phyloP scores from a whole-genome alignment of 2,797 vertebrate genomes.

The Delichon dasypus region DNA sequence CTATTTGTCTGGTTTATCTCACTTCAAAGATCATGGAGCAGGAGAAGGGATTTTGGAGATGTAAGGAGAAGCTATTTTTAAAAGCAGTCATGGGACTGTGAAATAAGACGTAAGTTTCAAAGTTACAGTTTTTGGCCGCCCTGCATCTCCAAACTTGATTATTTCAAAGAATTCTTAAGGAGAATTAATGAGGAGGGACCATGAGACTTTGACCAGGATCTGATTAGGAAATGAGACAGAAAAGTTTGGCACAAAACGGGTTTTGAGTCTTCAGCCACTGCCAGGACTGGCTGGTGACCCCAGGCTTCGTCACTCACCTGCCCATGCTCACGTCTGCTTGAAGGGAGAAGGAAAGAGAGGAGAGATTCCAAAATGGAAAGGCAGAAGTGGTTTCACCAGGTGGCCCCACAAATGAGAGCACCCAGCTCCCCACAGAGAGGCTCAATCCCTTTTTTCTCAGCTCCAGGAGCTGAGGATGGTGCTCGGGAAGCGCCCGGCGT shows the following conservation, averaged over 20 bases:
- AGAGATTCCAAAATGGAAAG: rapidly evolving
- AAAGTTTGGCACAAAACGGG: neutral
- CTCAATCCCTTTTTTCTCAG: neutral
- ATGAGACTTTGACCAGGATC: neutral
- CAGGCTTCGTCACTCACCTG: neutral
- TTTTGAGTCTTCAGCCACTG: rapidly evolving
- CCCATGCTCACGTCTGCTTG: rapidly evolving
- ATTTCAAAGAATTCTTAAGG: neutral
- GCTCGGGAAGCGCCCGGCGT: neutral
- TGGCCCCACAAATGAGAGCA: neutral
- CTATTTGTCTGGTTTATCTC: conserved; percentile 48
- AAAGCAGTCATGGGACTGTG: neutral
- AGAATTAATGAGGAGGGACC: neutral
- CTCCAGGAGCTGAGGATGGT: neutral
- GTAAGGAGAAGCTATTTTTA: neutral
- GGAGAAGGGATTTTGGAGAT: conserved; percentile 10
- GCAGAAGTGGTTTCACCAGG: neutral
- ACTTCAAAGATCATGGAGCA: neutral
- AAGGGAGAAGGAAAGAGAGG: neutral
- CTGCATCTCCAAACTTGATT: neutral
- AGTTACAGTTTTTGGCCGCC: neutral
- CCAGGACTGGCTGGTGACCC: neutral
- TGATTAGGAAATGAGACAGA: neutral
- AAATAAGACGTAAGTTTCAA: neutral
- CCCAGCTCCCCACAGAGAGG: neutral